phyloP scores from a whole-genome alignment of 2,797 vertebrate species.

The Antrozous pallidus region DNA sequence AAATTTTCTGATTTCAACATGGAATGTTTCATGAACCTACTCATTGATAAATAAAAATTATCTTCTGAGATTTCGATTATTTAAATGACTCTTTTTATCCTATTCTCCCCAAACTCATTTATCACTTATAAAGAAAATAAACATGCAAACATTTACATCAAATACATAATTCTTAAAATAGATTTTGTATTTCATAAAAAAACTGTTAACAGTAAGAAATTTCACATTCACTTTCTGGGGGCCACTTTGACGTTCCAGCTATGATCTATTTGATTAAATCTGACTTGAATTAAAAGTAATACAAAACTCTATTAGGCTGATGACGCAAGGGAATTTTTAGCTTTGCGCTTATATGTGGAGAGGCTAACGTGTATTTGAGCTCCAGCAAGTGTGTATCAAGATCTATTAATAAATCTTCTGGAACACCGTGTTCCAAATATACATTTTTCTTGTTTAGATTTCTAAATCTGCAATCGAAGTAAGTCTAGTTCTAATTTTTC shows the following conservation, averaged over 20 bases:
- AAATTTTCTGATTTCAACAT: constrained; percentile 39
- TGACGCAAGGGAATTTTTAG: not conserved
- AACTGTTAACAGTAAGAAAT: not conserved
- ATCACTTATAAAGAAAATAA: constrained; percentile 17
- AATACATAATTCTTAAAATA: not conserved
- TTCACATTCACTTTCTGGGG: not conserved
- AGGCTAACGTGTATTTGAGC: not conserved
- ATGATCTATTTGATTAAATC: not conserved
- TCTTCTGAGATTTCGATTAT: constrained; percentile 4
- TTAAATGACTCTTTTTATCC: not conserved
- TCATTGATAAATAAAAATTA: constrained; percentile 17
- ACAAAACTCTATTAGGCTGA: not conserved
- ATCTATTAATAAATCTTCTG: constrained; percentile 4
- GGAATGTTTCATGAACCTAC: not conserved
- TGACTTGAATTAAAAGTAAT: constrained; percentile 30
- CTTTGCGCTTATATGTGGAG: not conserved
- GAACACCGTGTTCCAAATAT: not conserved
- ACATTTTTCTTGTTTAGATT: constrained; percentile 35
- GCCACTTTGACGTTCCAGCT: not conserved
- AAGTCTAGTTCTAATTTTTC: constrained; percentile 23
- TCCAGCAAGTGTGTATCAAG: not conserved
- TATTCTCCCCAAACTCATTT: not conserved
- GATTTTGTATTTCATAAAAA: not conserved
- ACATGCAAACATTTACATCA: not conserved
- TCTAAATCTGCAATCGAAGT: constrained; percentile 30